These are phyloP conservation scores for Dysidea cf. avara DNA, from an alignment of 37 sponge, comb jelly and placozoan genomes.

Conservation along the genomic window DNA sequence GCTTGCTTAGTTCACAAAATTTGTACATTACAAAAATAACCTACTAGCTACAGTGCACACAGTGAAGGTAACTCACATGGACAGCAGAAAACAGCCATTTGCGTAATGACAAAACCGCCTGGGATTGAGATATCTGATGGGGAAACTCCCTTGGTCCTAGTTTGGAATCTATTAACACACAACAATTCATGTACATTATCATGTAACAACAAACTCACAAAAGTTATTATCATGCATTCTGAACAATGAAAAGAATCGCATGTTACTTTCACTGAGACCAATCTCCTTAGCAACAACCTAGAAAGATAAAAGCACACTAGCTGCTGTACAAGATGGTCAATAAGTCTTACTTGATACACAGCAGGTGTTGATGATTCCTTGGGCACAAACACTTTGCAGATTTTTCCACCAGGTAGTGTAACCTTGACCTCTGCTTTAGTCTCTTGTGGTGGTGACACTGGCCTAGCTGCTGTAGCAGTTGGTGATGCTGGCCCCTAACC, in stretches of 20 bases:
- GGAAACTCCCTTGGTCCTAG: conserved; percentile 81
- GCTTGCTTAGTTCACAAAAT: no score
- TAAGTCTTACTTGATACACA: conserved; percentile 42
- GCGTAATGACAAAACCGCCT: conserved; percentile 40
- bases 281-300: conserved; percentile 50
- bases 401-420: conserved; percentile 36
- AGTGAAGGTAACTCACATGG: conserved; percentile 33
- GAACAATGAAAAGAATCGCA: conserved; percentile 64
- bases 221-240: conserved; percentile 32
- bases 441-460: not conserved
- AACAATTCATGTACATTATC: not conserved
- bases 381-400: conserved; percentile 26
- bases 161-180: conserved; percentile 58
- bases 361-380: conserved; percentile 44
- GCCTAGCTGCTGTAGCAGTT: not conserved
- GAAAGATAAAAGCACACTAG: not conserved
- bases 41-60: no score
- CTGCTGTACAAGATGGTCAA: no score
- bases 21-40: no score
- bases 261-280: conserved; percentile 24
- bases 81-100: conserved; percentile 80
- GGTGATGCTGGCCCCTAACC: not conserved
- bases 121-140: conserved; percentile 51
- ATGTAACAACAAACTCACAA: conserved; percentile 53
- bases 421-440: conserved; percentile 26